Percentiles rank a stretch among this genome's conserved stretches.
Evolutionary conservation across 92 coral and sea anemone genomes (phyloP).

Genomic region (Scolanthus callimorphus): DNA sequence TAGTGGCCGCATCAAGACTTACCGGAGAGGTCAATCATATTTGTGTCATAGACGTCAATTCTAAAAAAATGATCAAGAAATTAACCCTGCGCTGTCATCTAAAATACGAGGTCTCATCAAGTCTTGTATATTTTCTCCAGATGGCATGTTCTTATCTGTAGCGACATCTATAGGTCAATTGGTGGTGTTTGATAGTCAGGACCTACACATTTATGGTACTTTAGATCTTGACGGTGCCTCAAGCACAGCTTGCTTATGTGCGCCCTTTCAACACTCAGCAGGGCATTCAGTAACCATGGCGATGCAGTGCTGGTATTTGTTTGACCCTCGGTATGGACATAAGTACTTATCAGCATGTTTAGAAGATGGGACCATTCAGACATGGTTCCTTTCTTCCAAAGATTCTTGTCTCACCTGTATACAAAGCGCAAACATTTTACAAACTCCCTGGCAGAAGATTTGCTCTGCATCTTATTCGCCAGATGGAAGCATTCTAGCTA

Average conservation of each 20-base stretch:
- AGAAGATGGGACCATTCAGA: slow-evolving; percentile 85
- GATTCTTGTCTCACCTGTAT: slow-evolving; percentile 73
- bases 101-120: slow-evolving; percentile 75
- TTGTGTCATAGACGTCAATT: slow-evolving; percentile 74
- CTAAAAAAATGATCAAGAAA: slow-evolving; percentile 71
- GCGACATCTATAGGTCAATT: slow-evolving; percentile 80
- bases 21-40: slow-evolving; percentile 75
- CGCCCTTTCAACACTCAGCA: slow-evolving; percentile 63
- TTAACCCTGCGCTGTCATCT: slow-evolving; percentile 62
- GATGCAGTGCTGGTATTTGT: slow-evolving; percentile 83
- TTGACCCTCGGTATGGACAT: slow-evolving; percentile 89
- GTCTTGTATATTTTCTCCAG: slow-evolving; percentile 83
- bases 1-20: slow-evolving; percentile 76
- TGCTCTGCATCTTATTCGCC: slow-evolving; percentile 80
- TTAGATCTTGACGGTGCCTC: slow-evolving; percentile 57
- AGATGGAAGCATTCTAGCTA: slow-evolving; percentile 77
- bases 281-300: slow-evolving; percentile 54
- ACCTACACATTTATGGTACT: slow-evolving; percentile 76
- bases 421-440: slow-evolving; percentile 63
- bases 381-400: slow-evolving; percentile 62
- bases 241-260: slow-evolving; percentile 63
- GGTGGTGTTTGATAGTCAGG: slow-evolving; percentile 72
- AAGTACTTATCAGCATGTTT: slow-evolving; percentile 74
- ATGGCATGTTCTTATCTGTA: slow-evolving; percentile 73
- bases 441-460: slow-evolving; percentile 90